These are phyloP conservation scores for Cryptocephalus primarius DNA, from an alignment of 2,888 invertebrate species.

Conservation along the genomic window DNA sequence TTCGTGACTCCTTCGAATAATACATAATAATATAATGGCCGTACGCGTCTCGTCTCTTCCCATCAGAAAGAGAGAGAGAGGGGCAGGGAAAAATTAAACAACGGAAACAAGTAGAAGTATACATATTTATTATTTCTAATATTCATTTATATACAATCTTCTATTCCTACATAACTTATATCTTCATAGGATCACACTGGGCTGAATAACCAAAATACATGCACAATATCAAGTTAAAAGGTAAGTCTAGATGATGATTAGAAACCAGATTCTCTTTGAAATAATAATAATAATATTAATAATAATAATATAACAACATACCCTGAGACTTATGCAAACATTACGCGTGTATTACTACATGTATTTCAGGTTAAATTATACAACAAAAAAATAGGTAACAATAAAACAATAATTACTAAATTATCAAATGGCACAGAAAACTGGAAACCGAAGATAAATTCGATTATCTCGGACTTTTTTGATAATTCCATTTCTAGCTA, in stretches of 20 bases:
- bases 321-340: conserved; percentile 12
- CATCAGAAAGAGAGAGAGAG: not conserved
- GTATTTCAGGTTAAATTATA: conserved; percentile 22
- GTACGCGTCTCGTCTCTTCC: not conserved
- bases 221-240: conserved; percentile 24
- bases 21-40: not conserved
- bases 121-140: conserved; percentile 32
- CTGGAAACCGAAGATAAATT: conserved; percentile 10
- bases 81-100: not conserved
- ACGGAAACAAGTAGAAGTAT: conserved; percentile 23
- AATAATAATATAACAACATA: conserved; percentile 2
- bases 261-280: not conserved
- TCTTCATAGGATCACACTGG: conserved; percentile 34
- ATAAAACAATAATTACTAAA: conserved; percentile 20
- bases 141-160: conserved; percentile 27
- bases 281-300: too few relatives aligned
- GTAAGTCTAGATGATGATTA: conserved; percentile 5
- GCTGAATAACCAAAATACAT: conserved; percentile 32
- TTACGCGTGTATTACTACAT: conserved; percentile 13
- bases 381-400: conserved; percentile 22
- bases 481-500: too few relatives aligned
- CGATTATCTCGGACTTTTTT: too few relatives aligned
- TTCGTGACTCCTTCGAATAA: not conserved
- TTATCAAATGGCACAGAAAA: conserved; percentile 21
- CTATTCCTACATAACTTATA: conserved; percentile 28